A percentile compares a stretch with the other conserved stretches of the same genome.
phyloP scores from a whole-genome alignment of 2,113 vertebrate genomes.

The Podiceps cristatus region DNA sequence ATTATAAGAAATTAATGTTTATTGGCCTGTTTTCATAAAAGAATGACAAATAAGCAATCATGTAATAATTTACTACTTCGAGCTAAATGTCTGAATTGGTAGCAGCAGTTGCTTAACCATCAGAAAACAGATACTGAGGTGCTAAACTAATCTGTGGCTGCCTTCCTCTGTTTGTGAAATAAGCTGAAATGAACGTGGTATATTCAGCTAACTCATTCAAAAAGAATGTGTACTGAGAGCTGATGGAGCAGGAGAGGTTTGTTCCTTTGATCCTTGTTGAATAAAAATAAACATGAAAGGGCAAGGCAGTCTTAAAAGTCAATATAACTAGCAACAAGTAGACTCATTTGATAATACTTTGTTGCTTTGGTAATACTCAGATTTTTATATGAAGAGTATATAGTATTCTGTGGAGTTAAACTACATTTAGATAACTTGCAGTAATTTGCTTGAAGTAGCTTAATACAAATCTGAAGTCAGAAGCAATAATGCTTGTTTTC shows the following conservation, averaged over 20 bases:
- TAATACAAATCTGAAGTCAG: not conserved
- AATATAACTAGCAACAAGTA: not conserved
- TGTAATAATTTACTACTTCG: not conserved
- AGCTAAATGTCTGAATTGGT: not conserved
- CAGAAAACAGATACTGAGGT: not conserved
- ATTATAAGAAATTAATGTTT: not conserved
- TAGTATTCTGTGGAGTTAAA: not conserved
- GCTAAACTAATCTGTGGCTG: not conserved
- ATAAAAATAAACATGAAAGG: not conserved
- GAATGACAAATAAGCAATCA: not conserved
- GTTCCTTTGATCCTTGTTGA: not conserved
- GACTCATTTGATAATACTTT: not conserved
- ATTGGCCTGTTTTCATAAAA: not conserved
- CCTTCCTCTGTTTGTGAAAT: not conserved
- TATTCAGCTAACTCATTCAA: not conserved
- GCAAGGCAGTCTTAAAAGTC: not conserved
- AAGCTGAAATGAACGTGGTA: not conserved
- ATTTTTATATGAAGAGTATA: not conserved
- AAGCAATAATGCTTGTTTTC: not conserved
- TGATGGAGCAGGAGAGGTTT: not conserved
- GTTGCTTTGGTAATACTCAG: not conserved
- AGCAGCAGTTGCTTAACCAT: not conserved
- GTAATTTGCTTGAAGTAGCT: not conserved
- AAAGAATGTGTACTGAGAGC: not conserved
- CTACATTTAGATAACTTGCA: not conserved